phyloP scores from a whole-genome alignment of 2,113 vertebrate species.

The Gymnocephalus cernua region DNA sequence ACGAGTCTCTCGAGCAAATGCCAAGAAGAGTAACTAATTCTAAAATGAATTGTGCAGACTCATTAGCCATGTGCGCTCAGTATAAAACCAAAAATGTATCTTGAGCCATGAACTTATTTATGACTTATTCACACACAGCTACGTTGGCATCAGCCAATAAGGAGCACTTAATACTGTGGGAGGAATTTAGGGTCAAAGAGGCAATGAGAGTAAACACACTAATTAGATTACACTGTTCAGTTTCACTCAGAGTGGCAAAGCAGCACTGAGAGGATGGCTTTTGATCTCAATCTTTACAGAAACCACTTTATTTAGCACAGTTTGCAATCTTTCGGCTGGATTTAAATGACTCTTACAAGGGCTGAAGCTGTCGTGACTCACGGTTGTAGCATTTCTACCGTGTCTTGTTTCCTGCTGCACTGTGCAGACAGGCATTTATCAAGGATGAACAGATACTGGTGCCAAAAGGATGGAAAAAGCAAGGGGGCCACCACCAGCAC shows the following conservation, averaged over 20 bases:
- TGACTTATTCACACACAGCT: not conserved
- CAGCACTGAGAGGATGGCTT: slow-evolving; percentile 30
- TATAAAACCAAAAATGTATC: slow-evolving; percentile 30
- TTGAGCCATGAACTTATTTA: slow-evolving; percentile 28
- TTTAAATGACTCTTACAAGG: slow-evolving; percentile 4
- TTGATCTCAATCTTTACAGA: slow-evolving; percentile 48
- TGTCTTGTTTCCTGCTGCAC: slow-evolving; percentile 4
- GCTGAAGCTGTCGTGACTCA: slow-evolving; percentile 9
- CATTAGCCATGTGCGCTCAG: slow-evolving; percentile 44
- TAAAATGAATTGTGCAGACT: slow-evolving; percentile 41
- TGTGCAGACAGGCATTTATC: not conserved
- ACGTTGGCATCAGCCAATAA: not conserved
- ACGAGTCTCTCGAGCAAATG: slow-evolving; percentile 22
- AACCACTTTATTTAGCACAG: slow-evolving; percentile 28
- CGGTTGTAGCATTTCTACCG: not conserved
- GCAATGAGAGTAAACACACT: slow-evolving; percentile 56
- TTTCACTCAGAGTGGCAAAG: slow-evolving; percentile 35
- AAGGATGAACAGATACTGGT: not conserved
- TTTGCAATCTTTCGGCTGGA: slow-evolving; percentile 26
- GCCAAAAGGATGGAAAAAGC: not conserved
- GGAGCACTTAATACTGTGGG: slow-evolving; percentile 26
- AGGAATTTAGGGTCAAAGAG: slow-evolving; percentile 41
- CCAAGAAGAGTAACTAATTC: slow-evolving; percentile 42
- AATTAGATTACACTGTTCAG: slow-evolving; percentile 57
- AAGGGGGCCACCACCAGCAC: not conserved